These are phyloP conservation scores for Rugalucina vietnamica DNA, from an alignment of 2,888 invertebrate genomes.

Conservation along the genomic window DNA sequence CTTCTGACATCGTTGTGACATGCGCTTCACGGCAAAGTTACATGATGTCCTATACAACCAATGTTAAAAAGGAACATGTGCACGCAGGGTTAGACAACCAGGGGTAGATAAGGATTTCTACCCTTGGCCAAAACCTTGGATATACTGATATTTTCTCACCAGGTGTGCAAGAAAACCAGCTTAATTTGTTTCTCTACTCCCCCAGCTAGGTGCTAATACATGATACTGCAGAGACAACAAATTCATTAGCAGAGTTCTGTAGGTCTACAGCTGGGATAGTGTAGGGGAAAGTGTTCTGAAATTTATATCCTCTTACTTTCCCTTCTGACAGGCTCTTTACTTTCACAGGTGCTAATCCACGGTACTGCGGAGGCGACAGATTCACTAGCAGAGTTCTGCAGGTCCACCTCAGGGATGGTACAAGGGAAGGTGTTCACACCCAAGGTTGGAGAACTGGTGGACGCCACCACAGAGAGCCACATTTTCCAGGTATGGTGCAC, in stretches of 20 bases:
- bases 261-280: slow-evolving; percentile 86
- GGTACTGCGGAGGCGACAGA: slow-evolving; percentile 90
- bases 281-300: slow-evolving; percentile 89
- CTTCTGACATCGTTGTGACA: too few relatives aligned
- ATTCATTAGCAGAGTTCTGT: slow-evolving; percentile 88
- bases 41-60: too few relatives aligned
- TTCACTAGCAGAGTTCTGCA: slow-evolving; percentile 88
- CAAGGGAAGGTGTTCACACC: slow-evolving; percentile 92
- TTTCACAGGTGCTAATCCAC: slow-evolving; percentile 88
- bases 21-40: too few relatives aligned
- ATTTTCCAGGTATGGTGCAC: slow-evolving; percentile 97
- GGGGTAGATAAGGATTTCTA: too few relatives aligned
- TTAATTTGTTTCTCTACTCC: too few relatives aligned
- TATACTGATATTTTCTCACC: too few relatives aligned
- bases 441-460: slow-evolving; percentile 89
- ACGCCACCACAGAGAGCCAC: slow-evolving; percentile 98
- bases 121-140: too few relatives aligned
- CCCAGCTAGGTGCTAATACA: slow-evolving; percentile 91
- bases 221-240: slow-evolving; percentile 89
- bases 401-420: slow-evolving; percentile 86
- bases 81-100: too few relatives aligned
- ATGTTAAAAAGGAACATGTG: too few relatives aligned
- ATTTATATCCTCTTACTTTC: too few relatives aligned
- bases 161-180: too few relatives aligned
- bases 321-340: too few relatives aligned